Conservation (phyloP, 2,797 vertebrate genomes). For the Cynodonichthys magdalenae region DNA sequence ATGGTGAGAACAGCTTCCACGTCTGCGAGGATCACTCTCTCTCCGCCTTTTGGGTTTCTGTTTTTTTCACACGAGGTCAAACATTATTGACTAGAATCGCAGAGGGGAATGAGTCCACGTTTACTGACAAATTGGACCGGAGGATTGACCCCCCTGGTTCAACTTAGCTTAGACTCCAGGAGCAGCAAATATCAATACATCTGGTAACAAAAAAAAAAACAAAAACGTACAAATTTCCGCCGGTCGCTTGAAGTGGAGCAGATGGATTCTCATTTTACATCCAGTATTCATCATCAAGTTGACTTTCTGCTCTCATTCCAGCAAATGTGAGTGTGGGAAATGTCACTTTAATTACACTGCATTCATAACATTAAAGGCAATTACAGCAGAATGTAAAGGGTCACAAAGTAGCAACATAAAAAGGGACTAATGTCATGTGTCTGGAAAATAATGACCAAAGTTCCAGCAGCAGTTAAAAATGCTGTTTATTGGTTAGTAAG, state of each 20-base stretch:
- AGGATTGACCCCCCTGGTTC: constrained; percentile 71
- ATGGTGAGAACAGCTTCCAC: constrained; percentile 51
- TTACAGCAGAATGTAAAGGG: constrained; percentile 51
- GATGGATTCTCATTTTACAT: constrained; percentile 53
- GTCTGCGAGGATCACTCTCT: constrained; percentile 47
- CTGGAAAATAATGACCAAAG: constrained; percentile 56
- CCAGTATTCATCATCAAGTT: constrained; percentile 45
- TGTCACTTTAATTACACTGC: constrained; percentile 63
- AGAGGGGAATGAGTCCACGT: constrained; percentile 66
- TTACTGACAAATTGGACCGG: constrained; percentile 75
- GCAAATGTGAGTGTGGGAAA: constrained; percentile 43
- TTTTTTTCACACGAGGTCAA: constrained; percentile 71
- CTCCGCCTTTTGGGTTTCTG: constrained; percentile 48
- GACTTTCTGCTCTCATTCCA: constrained; percentile 41
- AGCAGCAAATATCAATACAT: constrained; percentile 69
- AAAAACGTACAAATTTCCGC: constrained; percentile 39
- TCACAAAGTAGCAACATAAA: constrained; percentile 34
- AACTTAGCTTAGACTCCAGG: constrained; percentile 57
- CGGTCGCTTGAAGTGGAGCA: constrained; percentile 22
- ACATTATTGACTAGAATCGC: constrained; percentile 74
- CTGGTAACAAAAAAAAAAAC: constrained; percentile 17
- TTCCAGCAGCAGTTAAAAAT: constrained; percentile 48
- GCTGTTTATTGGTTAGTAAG: constrained; percentile 50
- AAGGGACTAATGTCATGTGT: constrained; percentile 32
- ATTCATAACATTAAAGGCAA: constrained; percentile 52